phyloP scores from a whole-genome alignment of 2,888 invertebrate genomes.

The Mechanitis messenoides region DNA sequence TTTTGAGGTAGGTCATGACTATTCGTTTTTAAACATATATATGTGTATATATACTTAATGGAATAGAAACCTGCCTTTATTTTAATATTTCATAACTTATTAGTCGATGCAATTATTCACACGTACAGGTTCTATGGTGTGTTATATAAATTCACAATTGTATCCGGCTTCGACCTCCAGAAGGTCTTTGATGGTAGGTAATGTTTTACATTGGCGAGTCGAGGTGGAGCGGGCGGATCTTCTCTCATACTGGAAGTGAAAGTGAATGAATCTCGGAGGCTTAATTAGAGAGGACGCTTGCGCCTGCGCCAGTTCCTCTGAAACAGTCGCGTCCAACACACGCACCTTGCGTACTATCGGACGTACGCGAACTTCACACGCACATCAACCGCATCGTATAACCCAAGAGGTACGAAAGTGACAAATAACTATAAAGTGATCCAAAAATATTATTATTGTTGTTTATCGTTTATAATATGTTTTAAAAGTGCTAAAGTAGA shows the following conservation, averaged over 20 bases:
- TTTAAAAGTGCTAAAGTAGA: background rate
- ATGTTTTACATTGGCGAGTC: constrained; percentile 49
- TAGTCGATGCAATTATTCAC: constrained; percentile 20
- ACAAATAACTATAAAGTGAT: constrained; percentile 25
- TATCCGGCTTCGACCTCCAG: constrained; percentile 71
- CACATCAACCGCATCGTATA: constrained; percentile 36
- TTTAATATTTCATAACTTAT: constrained; percentile 11
- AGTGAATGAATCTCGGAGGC: constrained; percentile 75
- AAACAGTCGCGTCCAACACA: constrained; percentile 58
- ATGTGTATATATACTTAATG: too few relatives aligned
- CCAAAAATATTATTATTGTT: constrained; percentile 16
- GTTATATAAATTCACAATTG: constrained; percentile 43
- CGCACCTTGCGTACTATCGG: constrained; percentile 42
- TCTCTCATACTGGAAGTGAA: constrained; percentile 74
- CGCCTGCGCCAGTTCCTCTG: constrained; percentile 68
- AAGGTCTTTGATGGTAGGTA: constrained; percentile 53
- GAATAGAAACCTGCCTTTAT: background rate
- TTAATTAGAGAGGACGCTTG: constrained; percentile 74
- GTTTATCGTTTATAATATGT: constrained; percentile 11
- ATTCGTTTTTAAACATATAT: too few relatives aligned
- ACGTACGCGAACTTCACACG: constrained; percentile 34
- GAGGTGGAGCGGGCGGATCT: constrained; percentile 59
- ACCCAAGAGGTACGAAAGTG: constrained; percentile 61
- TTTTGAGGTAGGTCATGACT: too few relatives aligned
- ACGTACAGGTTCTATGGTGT: constrained; percentile 15